Conservation (phyloP, 2,113 vertebrate species). For the Centrocercus urophasianus region DNA sequence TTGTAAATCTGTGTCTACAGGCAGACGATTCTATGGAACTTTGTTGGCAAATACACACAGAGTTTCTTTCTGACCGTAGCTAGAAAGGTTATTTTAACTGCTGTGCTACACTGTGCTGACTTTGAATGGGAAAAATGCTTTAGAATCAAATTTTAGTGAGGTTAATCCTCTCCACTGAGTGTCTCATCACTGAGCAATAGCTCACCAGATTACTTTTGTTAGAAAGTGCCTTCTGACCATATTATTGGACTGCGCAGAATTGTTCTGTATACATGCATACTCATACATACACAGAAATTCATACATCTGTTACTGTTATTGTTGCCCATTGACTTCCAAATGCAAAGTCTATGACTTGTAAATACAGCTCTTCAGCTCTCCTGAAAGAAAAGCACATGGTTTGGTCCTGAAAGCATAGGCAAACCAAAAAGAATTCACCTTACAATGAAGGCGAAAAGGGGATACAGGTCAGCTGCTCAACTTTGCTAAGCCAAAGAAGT, state of each 20-base stretch:
- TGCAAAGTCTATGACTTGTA: conserved; percentile 33
- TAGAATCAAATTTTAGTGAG: neutral
- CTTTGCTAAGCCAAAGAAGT: conserved; percentile 34
- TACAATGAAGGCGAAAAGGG: conserved; percentile 22
- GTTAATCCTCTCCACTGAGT: neutral
- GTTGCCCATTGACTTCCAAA: conserved; percentile 12
- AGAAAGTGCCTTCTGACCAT: neutral
- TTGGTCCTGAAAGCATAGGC: neutral
- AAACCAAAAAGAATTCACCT: conserved; percentile 41
- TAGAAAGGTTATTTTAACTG: conserved; percentile 2
- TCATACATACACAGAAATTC: neutral
- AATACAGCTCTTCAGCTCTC: conserved; percentile 36
- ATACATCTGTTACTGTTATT: neutral
- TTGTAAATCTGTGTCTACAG: conserved; percentile 11
- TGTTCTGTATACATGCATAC: neutral
- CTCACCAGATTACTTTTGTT: neutral
- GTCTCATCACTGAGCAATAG: neutral
- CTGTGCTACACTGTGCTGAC: neutral
- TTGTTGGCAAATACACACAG: neutral
- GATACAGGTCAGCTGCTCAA: conserved; percentile 18
- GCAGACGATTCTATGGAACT: conserved; percentile 11
- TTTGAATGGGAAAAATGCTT: neutral
- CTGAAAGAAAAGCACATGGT: conserved; percentile 37
- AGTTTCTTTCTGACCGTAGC: neutral
- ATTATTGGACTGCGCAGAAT: neutral